Evolutionary conservation across 2,888 invertebrate species (phyloP), one percentile per base, ranked within the genome.

Genomic region (Cosmia trapezina): DNA sequence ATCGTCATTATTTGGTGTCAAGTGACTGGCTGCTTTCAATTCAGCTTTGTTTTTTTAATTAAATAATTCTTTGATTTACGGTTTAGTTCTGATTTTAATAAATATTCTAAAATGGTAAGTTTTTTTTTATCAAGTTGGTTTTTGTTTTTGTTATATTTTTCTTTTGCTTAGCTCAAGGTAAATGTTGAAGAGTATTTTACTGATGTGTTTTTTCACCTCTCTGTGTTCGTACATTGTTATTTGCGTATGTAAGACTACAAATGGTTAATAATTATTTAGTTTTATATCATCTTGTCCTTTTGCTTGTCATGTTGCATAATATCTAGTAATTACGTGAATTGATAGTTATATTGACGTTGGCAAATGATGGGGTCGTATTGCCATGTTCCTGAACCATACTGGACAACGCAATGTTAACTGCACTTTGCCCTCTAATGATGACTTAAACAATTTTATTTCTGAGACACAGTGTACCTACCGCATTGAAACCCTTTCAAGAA

Each of bases 1-100:
- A 22, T 81, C 12, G 80, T 81, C 80, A 81, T 81, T 81, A 78
- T 81, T 81, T 78, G 74, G 74, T 57, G 74, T 54, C 63, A 33
- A 72, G 78, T 78, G 70, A 81, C 80, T 81, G 51, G 70, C 78
- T 54, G 66, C 57, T 65, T 81, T 77, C 60, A 49, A 41, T 59
- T 54, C 67, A 22, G 33, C 37, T 78, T 73, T 78, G n/a, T 54
- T 70, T 78, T 70, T 78, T 70, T 64, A 45, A 73, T 70, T 68
- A n/a, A 60, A 65, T 56, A 22, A 19, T 64, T 74, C 0, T 64
- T 28, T 54, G 4, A 65, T 65, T 66, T 74, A 45, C 14, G 8
- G 54, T 54, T 33, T 49, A 49, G 19, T 70, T 77, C 51, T 81
- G 12, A 7, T 68, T 63, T 41, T 51, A 9, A 54, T 22, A 37